Base-by-base conservation (phyloP, 2,888 invertebrate genomes). In the Philaethria dido region DNA sequence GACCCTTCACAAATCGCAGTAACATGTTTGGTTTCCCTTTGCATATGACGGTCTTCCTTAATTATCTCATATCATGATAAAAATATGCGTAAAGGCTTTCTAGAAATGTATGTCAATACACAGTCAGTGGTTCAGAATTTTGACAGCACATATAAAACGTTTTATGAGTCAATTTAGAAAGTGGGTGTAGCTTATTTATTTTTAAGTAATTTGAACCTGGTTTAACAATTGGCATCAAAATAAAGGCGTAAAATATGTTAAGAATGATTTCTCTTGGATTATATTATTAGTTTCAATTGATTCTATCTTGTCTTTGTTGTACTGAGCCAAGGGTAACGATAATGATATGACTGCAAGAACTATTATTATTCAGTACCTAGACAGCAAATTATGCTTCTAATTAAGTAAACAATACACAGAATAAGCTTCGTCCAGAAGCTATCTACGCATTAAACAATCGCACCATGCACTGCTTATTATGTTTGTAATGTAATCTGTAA, bases 101-200 rank as follows among this genome's bases (percentile, higher is more conserved):
- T 47, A 66, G 64, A 66, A 62, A 69, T 64, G 64, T 69, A 50
- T 70, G 70, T 62, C 66, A 57, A 62, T 70, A 64, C 54, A 62
- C 65, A 65, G 63, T 70, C 68, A 57, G 60, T 65, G 62, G 70
- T 66, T 65, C 66, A 61, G 42, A 65, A 66, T 68, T 64, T 71
- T 69, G 70, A 64, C 70, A 59, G 64, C 52, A 50, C 50, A 57
- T 69, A 62, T 66, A 66, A 70, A 61, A 64, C 62, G 66, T 54
- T 57, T 64, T 62, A 70, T 70, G 66, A 69, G 64, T 68, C 69
- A 70, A 70, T 68, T 68, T 69, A 70, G 72, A 72, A 72, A 72
- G 72, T 57, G 60, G 52, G 39, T 64, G 20, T 65, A 57, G 54
- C 22, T 16, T 45, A 45, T 45, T 33, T 63, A 57, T 60, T 67